Evolutionary conservation across 2,888 invertebrate genomes (phyloP).

Genomic region (Pandemis cinnamomeana): DNA sequence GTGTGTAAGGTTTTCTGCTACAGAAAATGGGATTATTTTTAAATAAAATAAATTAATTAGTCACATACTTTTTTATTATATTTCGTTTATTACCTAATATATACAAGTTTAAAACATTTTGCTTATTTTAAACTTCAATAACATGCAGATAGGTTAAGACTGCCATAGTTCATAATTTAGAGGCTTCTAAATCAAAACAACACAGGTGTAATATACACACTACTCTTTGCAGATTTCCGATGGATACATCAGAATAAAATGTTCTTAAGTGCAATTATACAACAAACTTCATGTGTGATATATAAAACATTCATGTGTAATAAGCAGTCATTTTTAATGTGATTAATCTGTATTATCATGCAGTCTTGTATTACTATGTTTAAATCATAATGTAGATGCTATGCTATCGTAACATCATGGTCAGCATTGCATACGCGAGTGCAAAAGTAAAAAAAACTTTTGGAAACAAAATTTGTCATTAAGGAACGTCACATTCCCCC

Average conservation of each 20-base stretch:
- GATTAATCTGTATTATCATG: too few species aligned
- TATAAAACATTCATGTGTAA: too few species aligned
- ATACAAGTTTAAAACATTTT: conserved; percentile 26
- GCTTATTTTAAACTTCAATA: conserved; percentile 9
- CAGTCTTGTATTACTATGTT: too few species aligned
- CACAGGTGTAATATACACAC: not conserved
- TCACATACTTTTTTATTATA: conserved; percentile 31
- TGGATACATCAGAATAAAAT: not conserved
- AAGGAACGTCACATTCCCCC: not conserved
- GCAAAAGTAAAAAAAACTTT: too few species aligned
- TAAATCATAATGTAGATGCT: too few species aligned
- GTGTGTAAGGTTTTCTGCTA: conserved; percentile 3
- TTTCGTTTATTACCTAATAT: conserved; percentile 23
- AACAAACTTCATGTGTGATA: too few species aligned
- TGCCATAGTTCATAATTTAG: not conserved
- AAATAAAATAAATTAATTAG: conserved; percentile 28
- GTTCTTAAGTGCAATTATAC: too few species aligned
- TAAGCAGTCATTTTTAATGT: too few species aligned
- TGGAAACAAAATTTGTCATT: too few species aligned
- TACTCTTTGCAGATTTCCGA: not conserved
- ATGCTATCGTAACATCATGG: too few species aligned
- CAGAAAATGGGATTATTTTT: conserved; percentile 5
- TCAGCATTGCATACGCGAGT: too few species aligned
- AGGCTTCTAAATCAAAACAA: not conserved
- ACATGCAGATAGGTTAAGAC: not conserved